These are phyloP conservation scores for Esox masquinongy DNA, from an alignment of 2,797 vertebrate genomes.

Conservation along the genomic window DNA sequence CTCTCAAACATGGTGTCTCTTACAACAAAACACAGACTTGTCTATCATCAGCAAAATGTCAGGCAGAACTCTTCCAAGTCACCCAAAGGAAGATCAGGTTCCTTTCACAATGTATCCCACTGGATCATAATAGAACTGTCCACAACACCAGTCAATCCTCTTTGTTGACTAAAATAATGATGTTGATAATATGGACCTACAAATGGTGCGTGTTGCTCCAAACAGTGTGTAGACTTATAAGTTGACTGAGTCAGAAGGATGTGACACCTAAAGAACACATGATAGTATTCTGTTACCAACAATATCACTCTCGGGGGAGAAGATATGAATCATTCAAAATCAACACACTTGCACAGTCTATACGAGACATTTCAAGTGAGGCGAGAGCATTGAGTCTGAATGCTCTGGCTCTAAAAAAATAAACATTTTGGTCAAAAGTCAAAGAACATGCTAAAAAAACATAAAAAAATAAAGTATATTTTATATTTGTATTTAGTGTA, in stretches of 20 bases:
- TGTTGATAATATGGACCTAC: slow-evolving; percentile 61
- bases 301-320: slow-evolving; percentile 40
- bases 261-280: slow-evolving; percentile 48
- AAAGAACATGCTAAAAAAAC: slow-evolving; percentile 7
- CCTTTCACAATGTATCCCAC: slow-evolving; percentile 67
- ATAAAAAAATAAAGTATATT: not conserved
- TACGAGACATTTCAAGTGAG: slow-evolving; percentile 33
- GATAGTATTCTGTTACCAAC: slow-evolving; percentile 47
- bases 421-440: slow-evolving; percentile 15
- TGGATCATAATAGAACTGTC: slow-evolving; percentile 77
- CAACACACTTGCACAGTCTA: slow-evolving; percentile 51
- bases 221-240: slow-evolving; percentile 64
- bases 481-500: not conserved
- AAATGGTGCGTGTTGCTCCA: slow-evolving; percentile 50
- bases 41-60: slow-evolving; percentile 70
- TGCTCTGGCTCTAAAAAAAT: slow-evolving; percentile 33
- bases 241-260: slow-evolving; percentile 35
- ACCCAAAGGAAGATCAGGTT: slow-evolving; percentile 72
- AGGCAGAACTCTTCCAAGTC: slow-evolving; percentile 54
- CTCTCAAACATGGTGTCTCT: slow-evolving; percentile 72
- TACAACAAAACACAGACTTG: slow-evolving; percentile 73
- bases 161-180: slow-evolving; percentile 76
- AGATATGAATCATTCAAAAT: slow-evolving; percentile 63
- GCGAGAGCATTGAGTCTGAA: slow-evolving; percentile 24
- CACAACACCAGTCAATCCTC: slow-evolving; percentile 64